Base-by-base conservation (phyloP, 2,888 invertebrate species). In the Lycophotia porphyrea region DNA sequence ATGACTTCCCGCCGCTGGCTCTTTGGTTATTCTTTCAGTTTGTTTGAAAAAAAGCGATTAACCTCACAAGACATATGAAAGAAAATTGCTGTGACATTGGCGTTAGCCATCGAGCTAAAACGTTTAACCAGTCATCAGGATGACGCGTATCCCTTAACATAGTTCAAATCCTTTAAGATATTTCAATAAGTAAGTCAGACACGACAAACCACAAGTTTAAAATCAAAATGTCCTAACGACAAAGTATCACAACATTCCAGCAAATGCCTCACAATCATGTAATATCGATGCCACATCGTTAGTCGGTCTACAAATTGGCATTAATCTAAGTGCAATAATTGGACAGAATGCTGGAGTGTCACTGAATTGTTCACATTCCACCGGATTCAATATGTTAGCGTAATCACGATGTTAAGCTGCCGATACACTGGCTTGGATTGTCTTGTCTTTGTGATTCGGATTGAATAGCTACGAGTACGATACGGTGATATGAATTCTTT, bases 301-400 rank as follows among this genome's bases (percentile, higher is more conserved):
- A 85, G 39, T 15, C 42, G 60, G 31, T 47, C 66, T 24, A 72
- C 82, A 78, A 84, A 82, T 85, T 79, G 82, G 71, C 67, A 82
- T 76, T 87, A 73, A 76, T 75, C 71, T 82, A 42, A 70, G 80
- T 85, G 77, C 79, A 82, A 74, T 80, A 77, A 81, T 83, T 79
- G 78, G 75, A 64, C 55, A 74, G 63, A 85, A 85, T 77, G 65
- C 68, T 79, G 44, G 70, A 39, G 75, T 80, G 77, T 80, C 85
- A 68, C 60, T 68, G 78, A 80, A 87, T 87, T 81, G 84, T 82
- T 78, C 71, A 74, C 78, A 88, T 88, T 86, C 88, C 82, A 66
- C 27, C 63, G 74, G 71, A 78, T 80, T 74, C 84, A 78, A 81
- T 86, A 84, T 86, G 79, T 82, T 84, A 77, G 44, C 74, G 76